Conservation (phyloP, 1,140 invertebrate species). For the Telenomus remus region DNA sequence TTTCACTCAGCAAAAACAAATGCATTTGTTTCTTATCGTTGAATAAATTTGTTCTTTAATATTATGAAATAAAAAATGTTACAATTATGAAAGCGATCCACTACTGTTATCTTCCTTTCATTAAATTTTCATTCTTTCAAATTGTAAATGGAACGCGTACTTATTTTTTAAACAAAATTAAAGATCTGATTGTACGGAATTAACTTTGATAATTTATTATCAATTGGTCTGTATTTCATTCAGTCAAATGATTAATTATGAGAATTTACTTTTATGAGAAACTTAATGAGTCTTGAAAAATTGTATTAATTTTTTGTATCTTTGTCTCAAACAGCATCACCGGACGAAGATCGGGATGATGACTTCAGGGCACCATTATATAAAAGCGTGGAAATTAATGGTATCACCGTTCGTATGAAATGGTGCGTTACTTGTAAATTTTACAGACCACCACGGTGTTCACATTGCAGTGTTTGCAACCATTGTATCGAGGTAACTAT, state of each 20-base stretch:
- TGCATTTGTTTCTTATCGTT: no score
- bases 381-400: constrained; percentile 98
- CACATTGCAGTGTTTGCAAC: constrained; percentile 99
- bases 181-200: constrained; percentile 13
- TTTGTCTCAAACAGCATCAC: constrained; percentile 81
- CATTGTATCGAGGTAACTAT: constrained; percentile 94
- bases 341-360: constrained; percentile 97
- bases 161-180: constrained; percentile 20
- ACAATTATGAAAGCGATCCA: constrained; percentile 18
- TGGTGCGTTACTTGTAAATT: constrained; percentile 99
- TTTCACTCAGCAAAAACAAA: no score
- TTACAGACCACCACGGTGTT: constrained; percentile 98
- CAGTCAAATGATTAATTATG: no score
- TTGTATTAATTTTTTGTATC: not conserved
- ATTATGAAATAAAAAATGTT: no score
- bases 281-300: no score
- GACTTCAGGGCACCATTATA: constrained; percentile 98
- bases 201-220: constrained; percentile 1
- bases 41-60: no score
- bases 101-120: constrained; percentile 23
- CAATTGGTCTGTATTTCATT: no score
- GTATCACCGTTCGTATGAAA: constrained; percentile 99
- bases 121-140: constrained; percentile 44
- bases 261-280: no score
- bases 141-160: constrained; percentile 18